Conservation (phyloP, 2,888 invertebrate species). For the Charanyca ferruginea region DNA sequence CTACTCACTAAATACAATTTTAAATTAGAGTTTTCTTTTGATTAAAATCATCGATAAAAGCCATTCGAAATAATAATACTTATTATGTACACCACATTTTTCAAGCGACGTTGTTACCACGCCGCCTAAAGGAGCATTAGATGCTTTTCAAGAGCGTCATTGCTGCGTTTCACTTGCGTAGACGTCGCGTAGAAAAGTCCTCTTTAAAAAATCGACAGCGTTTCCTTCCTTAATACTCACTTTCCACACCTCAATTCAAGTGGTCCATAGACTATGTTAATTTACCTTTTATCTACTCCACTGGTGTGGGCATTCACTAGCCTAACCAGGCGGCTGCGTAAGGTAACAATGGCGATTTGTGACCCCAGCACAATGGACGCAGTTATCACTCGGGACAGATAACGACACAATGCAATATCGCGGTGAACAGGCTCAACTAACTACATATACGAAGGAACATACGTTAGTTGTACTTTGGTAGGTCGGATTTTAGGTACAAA, state of each 20-base stretch:
- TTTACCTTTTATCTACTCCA: slow-evolving; percentile 21
- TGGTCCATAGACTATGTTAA: slow-evolving; percentile 4
- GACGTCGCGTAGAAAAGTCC: no score
- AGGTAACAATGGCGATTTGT: slow-evolving; percentile 51
- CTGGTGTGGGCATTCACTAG: slow-evolving; percentile 23
- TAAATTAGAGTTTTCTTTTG: no score
- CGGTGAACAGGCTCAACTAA: slow-evolving; percentile 17
- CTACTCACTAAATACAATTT: no score
- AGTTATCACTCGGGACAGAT: slow-evolving; percentile 55
- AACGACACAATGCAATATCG: slow-evolving; percentile 49
- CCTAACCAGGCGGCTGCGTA: slow-evolving; percentile 12
- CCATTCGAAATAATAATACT: no score
- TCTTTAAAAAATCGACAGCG: background rate
- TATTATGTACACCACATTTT: no score
- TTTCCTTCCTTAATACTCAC: background rate
- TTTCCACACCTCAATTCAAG: background rate
- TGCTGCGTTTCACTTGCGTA: no score
- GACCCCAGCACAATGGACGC: slow-evolving; percentile 67
- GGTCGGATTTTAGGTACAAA: no score
- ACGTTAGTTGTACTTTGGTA: background rate
- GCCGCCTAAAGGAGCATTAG: background rate
- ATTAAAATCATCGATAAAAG: no score
- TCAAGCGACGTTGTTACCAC: no score
- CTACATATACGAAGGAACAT: background rate
- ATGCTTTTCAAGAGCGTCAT: background rate